Conservation (phyloP, 2,888 invertebrate species). For the Quadroppia sp. region DNA sequence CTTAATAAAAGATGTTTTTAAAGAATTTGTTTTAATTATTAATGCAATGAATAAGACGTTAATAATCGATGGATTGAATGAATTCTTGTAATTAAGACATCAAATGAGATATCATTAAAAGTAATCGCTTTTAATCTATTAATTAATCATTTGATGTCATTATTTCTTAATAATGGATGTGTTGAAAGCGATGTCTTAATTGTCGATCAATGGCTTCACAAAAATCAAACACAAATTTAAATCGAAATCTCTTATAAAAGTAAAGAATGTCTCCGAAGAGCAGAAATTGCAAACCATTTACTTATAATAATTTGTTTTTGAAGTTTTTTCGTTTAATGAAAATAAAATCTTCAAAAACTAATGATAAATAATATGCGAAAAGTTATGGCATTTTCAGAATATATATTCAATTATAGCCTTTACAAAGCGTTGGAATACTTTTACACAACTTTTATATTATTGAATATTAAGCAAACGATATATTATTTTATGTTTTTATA, state of each 20-base stretch:
- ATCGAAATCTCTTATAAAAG: background rate
- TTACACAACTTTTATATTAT: no score
- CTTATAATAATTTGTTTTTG: no score
- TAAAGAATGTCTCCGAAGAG: background rate
- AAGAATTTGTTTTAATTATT: no score
- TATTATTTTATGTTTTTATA: no score
- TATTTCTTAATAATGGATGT: slow-evolving; percentile 3
- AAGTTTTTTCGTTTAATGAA: no score
- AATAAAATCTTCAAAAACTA: no score
- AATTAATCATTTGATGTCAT: slow-evolving; percentile 23
- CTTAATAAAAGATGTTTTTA: no score
- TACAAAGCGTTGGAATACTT: background rate
- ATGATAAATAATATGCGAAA: no score
- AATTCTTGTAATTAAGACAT: no score
- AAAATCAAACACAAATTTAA: background rate
- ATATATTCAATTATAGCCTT: slow-evolving; percentile 2
- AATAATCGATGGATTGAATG: no score
- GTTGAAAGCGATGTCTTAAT: slow-evolving; percentile 3
- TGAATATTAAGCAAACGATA: no score
- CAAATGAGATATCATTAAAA: background rate
- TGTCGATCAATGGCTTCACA: slow-evolving; percentile 11
- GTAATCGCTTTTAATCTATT: slow-evolving; percentile 6
- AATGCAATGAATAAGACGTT: background rate
- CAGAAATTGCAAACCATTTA: background rate
- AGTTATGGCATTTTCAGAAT: no score